Conservation (phyloP, 2,888 invertebrate species). For the Lysandra bellargus region DNA sequence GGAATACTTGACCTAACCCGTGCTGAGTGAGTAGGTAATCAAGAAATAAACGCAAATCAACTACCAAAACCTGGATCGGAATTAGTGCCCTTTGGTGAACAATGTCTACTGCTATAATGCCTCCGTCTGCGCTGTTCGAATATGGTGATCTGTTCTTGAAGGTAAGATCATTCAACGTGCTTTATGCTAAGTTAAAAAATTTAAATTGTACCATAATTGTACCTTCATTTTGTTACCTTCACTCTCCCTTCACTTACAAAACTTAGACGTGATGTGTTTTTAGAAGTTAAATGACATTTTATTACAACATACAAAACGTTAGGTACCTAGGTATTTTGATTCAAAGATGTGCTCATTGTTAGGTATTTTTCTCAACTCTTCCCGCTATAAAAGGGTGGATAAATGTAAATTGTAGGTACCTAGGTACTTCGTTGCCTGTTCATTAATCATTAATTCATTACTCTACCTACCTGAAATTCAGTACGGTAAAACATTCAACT, state of each 20-base stretch:
- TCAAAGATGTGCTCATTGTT: too few species aligned
- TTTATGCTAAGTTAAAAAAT: constrained; percentile 25
- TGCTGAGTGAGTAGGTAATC: constrained; percentile 72
- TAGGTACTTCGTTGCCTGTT: too few species aligned
- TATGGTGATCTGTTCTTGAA: constrained; percentile 87
- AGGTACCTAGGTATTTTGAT: too few species aligned
- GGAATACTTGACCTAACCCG: constrained; percentile 70
- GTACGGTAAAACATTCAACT: too few species aligned
- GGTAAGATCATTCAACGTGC: constrained; percentile 69
- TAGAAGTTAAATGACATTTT: too few species aligned
- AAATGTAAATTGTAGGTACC: too few species aligned
- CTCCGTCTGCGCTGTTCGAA: constrained; percentile 87
- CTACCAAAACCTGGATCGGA: constrained; percentile 62
- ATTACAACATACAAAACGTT: too few species aligned
- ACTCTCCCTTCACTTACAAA: neutral
- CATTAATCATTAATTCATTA: too few species aligned
- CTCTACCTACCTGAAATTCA: too few species aligned
- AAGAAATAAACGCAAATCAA: constrained; percentile 57
- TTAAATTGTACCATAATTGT: neutral
- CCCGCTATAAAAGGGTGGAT: too few species aligned
- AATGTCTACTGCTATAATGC: constrained; percentile 90
- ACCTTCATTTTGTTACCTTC: constrained; percentile 24
- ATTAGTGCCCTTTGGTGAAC: constrained; percentile 73
- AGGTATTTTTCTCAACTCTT: too few species aligned
- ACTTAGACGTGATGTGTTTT: neutral